Evolutionary conservation across 1,140 invertebrate species (phyloP), one percentile per base, ranked within the genome.

Genomic region (Camponotus floridanus): DNA sequence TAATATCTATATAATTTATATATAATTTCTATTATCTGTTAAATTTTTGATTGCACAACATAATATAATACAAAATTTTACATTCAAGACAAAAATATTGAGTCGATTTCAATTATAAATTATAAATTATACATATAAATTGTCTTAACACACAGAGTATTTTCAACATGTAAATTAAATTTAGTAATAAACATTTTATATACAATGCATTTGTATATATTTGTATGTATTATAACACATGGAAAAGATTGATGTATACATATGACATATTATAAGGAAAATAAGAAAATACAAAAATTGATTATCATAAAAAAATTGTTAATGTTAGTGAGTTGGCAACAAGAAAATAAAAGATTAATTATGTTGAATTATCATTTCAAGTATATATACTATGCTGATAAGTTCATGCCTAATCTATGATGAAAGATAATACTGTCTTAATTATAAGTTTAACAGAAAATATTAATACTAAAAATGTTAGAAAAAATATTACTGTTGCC

Each of bases 371-470:
- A 64, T 42, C 7, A 3, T 3, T 39, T 8, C 31, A 18, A 70
- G 33, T 68, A 3, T 68, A 57, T 7, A 51, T 5, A 71, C 13
- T 39, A 70, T 70, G 42, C 21, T 80, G 76, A 80, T 80, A 70
- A 59, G 21, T 15, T 21, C 5, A 31, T 70, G 42, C 48, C 3
- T 57, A 80, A 80, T 68, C 45, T 68, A 11, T 15, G 11, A 0
- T 31, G 64, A 64, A 67, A 79, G 76, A 80, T 80, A 80, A 68
- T n/a, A 67, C n/a, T 68, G 68, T 80, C 64, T 68, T 68, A 80
- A 80, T 80, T 33, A 18, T 67, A 55, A 79, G 4, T 68, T 80
- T 36, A 79, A 79, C n/a, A 76, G 2, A 45, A 45, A 45, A 45
- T 45, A 45, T 9, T 9, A 45, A 13, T 42, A 2, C 9, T 42